Conservation (phyloP, 2,797 vertebrate genomes). For the Acrossocheilus fasciatus region DNA sequence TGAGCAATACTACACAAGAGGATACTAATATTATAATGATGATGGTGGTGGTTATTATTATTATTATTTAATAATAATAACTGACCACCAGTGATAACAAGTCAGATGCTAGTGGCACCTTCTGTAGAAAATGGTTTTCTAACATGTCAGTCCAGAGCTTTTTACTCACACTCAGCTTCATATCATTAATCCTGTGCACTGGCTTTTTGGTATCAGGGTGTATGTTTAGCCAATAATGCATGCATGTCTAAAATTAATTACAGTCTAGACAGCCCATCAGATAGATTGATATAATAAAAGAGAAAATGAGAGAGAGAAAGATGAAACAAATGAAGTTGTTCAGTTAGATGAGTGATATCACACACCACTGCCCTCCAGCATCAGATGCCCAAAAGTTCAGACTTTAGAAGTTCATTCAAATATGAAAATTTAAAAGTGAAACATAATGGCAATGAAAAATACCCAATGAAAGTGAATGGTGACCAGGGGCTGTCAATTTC, state of each 20-base stretch:
- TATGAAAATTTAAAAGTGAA: background rate
- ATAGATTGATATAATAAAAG: conserved; percentile 8
- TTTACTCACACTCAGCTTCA: background rate
- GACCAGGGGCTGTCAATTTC: background rate
- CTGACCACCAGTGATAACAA: background rate
- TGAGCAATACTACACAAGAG: background rate
- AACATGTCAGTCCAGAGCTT: background rate
- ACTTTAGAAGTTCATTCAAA: background rate
- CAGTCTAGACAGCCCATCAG: conserved; percentile 28
- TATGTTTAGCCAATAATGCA: conserved; percentile 30
- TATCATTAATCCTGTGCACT: conserved; percentile 7
- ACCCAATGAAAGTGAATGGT: background rate
- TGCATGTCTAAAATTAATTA: conserved; percentile 33
- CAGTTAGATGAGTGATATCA: conserved; percentile 32
- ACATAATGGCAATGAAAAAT: background rate
- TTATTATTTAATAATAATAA: background rate
- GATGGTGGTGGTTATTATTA: background rate
- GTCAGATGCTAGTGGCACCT: too few species aligned
- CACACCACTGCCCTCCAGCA: background rate
- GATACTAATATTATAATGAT: background rate
- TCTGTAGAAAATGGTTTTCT: background rate
- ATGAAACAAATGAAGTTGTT: conserved; percentile 20
- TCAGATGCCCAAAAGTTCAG: background rate
- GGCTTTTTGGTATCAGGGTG: conserved; percentile 19
- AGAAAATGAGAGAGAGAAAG: background rate